Percentiles rank a stretch among this genome's conserved stretches.
phyloP scores from a whole-genome alignment of 1,140 invertebrate species.

The Zaprionus ghesquierei region DNA sequence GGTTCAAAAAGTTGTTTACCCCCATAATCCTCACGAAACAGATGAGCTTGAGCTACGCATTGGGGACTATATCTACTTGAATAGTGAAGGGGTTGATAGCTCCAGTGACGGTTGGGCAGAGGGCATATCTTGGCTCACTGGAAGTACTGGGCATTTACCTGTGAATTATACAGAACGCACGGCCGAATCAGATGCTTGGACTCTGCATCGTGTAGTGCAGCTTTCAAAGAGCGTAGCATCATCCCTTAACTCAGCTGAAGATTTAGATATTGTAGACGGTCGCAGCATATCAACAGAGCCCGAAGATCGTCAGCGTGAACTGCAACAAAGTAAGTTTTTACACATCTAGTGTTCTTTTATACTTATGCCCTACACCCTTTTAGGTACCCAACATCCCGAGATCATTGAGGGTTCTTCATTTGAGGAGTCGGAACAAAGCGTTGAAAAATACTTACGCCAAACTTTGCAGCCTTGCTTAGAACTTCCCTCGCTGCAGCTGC shows the following conservation, averaged over 20 bases:
- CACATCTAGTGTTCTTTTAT: background rate
- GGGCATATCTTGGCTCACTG: conserved; percentile 94
- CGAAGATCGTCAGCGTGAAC: conserved; percentile 63
- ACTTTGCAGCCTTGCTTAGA: conserved; percentile 75
- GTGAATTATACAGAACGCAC: conserved; percentile 91
- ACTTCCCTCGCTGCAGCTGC: conserved; percentile 59
- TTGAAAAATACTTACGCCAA: conserved; percentile 75
- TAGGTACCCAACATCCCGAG: conserved; percentile 58
- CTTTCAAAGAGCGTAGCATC: conserved; percentile 83
- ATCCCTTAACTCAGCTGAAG: conserved; percentile 83
- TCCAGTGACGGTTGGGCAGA: conserved; percentile 93
- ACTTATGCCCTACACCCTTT: background rate
- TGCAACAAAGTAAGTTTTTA: conserved; percentile 44
- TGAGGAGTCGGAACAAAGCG: conserved; percentile 77
- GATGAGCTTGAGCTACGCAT: conserved; percentile 93
- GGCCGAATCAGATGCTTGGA: conserved; percentile 95
- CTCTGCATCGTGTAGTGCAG: conserved; percentile 88
- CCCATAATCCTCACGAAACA: conserved; percentile 89
- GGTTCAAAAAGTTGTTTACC: conserved; percentile 92
- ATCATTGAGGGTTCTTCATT: conserved; percentile 74
- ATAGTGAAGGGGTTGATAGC: conserved; percentile 87
- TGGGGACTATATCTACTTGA: conserved; percentile 93
- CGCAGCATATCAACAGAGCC: conserved; percentile 78
- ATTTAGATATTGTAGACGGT: conserved; percentile 83
- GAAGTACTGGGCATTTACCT: conserved; percentile 90